These are phyloP conservation scores for Oceanodroma leucorhoa DNA, from an alignment of 2,797 vertebrate genomes.

Conservation along the genomic window DNA sequence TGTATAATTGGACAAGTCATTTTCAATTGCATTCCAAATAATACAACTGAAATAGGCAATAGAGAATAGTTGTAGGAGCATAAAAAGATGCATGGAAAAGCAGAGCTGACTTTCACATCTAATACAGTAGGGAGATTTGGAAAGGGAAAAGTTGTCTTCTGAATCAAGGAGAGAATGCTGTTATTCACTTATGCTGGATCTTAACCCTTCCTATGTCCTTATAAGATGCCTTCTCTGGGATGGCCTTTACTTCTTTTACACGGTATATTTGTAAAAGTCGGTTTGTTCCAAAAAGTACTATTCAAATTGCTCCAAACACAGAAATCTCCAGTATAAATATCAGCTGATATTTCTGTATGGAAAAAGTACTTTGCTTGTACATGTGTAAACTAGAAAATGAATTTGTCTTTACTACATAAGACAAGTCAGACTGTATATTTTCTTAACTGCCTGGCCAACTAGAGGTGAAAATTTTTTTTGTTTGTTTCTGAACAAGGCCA, in stretches of 20 bases:
- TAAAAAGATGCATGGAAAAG: neutral
- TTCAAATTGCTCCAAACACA: neutral
- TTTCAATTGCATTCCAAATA: neutral
- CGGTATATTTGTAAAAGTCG: rapidly evolving
- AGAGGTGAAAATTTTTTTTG: neutral
- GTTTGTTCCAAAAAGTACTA: neutral
- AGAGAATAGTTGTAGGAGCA: neutral
- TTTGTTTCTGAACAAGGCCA: neutral
- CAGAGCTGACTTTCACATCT: neutral
- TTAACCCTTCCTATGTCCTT: neutral
- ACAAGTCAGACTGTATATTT: neutral
- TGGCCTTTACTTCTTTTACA: neutral
- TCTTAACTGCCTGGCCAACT: neutral
- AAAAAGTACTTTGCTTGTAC: neutral
- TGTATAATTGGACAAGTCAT: neutral
- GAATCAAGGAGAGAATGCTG: neutral
- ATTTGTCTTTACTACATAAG: neutral
- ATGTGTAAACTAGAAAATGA: neutral
- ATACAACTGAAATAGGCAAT: neutral
- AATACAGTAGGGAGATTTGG: neutral
- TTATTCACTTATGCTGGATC: neutral
- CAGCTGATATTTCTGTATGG: neutral
- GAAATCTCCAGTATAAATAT: neutral
- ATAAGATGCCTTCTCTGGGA: neutral
- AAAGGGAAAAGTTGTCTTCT: neutral